Conservation (phyloP, 64 coral and sea anemone species). For the Platygyra sinensis region DNA sequence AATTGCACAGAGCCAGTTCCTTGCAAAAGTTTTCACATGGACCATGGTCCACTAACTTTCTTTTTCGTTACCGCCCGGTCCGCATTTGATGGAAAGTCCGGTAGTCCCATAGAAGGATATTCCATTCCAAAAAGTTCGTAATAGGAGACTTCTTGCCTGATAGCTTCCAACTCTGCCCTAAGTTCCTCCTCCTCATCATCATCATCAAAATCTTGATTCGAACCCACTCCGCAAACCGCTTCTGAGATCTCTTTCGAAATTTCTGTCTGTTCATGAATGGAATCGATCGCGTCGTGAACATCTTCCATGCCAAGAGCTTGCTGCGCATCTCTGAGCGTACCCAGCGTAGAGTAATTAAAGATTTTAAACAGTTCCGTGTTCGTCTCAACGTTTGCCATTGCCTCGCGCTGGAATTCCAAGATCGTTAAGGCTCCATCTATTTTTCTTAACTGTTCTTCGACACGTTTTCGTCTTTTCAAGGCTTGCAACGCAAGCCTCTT, state of each 20-base stretch:
- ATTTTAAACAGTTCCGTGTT: constrained; percentile 90
- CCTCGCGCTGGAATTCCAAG: constrained; percentile 87
- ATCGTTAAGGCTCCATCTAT: constrained; percentile 90
- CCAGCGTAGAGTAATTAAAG: constrained; percentile 68
- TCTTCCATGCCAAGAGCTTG: constrained; percentile 54
- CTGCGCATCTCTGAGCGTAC: constrained; percentile 77
- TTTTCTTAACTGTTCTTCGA: constrained; percentile 84
- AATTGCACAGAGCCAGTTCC: background rate
- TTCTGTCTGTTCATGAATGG: constrained; percentile 85
- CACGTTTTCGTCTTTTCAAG: constrained; percentile 85
- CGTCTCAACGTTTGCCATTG: constrained; percentile 83
- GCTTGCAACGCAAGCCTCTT: constrained; percentile 78
- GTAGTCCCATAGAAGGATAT: constrained; percentile 31
- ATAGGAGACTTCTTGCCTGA: constrained; percentile 63
- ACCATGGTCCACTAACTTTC: constrained; percentile 39
- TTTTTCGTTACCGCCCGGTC: background rate
- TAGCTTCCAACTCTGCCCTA: constrained; percentile 68
- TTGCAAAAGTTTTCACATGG: constrained; percentile 1
- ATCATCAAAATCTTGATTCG: constrained; percentile 66
- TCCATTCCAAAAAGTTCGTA: constrained; percentile 48
- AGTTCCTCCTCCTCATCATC: constrained; percentile 32
- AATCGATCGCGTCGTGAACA: constrained; percentile 85
- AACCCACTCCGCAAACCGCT: constrained; percentile 76
- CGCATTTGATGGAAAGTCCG: constrained; percentile 36
- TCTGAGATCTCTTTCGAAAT: constrained; percentile 84